Evolutionary conservation across 1,140 invertebrate genomes (phyloP).

Genomic region (Macrostomum lignano): DNA sequence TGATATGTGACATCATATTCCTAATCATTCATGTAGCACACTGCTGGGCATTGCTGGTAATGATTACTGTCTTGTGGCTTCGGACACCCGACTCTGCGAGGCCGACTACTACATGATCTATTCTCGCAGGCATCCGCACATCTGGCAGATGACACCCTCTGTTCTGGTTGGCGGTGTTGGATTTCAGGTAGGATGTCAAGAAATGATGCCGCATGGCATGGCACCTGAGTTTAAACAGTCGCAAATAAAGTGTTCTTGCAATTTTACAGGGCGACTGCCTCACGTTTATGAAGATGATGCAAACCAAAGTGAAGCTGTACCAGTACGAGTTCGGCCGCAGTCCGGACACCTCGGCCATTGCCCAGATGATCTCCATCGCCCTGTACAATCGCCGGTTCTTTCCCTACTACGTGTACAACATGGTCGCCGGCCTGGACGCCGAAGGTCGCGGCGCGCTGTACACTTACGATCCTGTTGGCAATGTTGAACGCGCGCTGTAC

Average conservation of each 20-base stretch:
- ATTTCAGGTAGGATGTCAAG: too few species aligned
- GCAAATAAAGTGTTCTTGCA: too few species aligned
- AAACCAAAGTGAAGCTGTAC: constrained; percentile 73
- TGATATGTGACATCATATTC: too few species aligned
- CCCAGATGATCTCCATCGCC: constrained; percentile 77
- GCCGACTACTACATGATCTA: constrained; percentile 49
- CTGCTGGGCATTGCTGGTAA: constrained; percentile 55
- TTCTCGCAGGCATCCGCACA: constrained; percentile 45
- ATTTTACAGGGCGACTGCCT: constrained; percentile 97
- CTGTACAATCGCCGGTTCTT: constrained; percentile 89
- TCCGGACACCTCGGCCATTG: constrained; percentile 64
- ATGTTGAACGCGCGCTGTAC: constrained; percentile 49
- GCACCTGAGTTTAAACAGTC: too few species aligned
- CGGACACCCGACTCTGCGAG: constrained; percentile 66
- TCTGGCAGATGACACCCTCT: constrained; percentile 26
- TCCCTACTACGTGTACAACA: constrained; percentile 82
- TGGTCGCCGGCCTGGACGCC: constrained; percentile 51
- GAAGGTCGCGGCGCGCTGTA: constrained; percentile 54
- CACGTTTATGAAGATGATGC: constrained; percentile 52
- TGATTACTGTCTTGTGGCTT: constrained; percentile 53
- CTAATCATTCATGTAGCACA: constrained; percentile 15
- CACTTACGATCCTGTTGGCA: constrained; percentile 84
- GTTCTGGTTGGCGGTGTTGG: too few species aligned
- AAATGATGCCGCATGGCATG: too few species aligned
- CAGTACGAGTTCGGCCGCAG: constrained; percentile 68